These are phyloP conservation scores for Mustelus asterias DNA, from an alignment of 2,113 vertebrate genomes.

Conservation along the genomic window DNA sequence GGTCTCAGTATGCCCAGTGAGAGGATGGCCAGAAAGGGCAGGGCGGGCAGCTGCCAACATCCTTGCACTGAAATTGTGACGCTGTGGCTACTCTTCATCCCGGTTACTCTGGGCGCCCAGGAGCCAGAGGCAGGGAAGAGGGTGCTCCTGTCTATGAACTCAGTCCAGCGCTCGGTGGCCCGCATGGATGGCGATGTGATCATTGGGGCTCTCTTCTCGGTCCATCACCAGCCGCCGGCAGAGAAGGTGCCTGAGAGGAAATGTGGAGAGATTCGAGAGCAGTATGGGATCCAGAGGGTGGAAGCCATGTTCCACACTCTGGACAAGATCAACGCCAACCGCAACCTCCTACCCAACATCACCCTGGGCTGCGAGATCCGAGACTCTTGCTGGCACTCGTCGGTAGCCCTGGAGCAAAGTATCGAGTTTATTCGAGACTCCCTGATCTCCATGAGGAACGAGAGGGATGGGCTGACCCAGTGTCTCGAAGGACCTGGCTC, in stretches of 20 bases:
- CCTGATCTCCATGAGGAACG: conserved; percentile 91
- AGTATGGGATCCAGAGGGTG: conserved; percentile 96
- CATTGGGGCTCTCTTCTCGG: conserved; percentile 94
- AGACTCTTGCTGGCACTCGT: conserved; percentile 98
- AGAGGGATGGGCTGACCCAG: conserved; percentile 80
- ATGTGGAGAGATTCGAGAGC: conserved; percentile 93
- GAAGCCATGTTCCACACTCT: conserved; percentile 98
- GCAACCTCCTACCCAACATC: conserved; percentile 84
- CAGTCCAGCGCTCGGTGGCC: conserved; percentile 78
- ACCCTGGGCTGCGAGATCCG: conserved; percentile 94
- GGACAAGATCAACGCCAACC: conserved; percentile 92
- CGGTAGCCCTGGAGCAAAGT: conserved; percentile 94
- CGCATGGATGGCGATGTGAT: conserved; percentile 97
- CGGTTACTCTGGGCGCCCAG: not conserved
- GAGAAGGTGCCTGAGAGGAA: conserved; percentile 94
- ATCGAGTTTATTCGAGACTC: conserved; percentile 98
- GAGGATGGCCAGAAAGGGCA: not conserved
- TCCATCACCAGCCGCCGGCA: conserved; percentile 93
- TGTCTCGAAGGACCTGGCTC: conserved; percentile 80
- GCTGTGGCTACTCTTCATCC: not conserved
- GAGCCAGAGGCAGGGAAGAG: conserved; percentile 49
- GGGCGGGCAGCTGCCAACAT: too few species aligned
- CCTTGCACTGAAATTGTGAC: not conserved
- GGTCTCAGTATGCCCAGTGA: too few species aligned
- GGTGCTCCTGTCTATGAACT: conserved; percentile 61